Evolutionary conservation across 1,140 invertebrate genomes (phyloP).

Genomic region (Eulimnadia texana): DNA sequence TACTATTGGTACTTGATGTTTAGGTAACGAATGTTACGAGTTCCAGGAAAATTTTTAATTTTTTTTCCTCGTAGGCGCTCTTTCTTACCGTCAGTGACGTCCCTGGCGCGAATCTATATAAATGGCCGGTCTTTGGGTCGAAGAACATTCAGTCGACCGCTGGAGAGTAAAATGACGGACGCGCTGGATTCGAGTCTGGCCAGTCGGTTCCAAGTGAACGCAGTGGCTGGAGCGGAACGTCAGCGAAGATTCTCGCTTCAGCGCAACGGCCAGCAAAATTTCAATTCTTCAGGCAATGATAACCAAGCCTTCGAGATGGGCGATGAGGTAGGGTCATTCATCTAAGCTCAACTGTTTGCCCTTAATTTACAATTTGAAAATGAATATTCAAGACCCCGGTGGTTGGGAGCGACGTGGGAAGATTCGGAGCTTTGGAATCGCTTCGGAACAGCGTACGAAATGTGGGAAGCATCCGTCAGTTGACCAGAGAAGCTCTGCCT

Average conservation of each 20-base stretch:
- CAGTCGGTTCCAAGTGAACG: background rate
- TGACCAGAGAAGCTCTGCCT: slow-evolving; percentile 34
- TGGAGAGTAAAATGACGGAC: background rate
- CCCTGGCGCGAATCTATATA: no score
- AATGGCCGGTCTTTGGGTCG: no score
- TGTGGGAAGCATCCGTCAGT: background rate
- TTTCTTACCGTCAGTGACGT: no score
- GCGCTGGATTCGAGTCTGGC: background rate
- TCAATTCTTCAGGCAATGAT: background rate
- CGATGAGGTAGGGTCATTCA: background rate
- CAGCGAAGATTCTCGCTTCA: background rate
- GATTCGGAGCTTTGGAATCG: background rate
- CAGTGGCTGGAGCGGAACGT: background rate
- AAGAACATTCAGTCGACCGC: no score
- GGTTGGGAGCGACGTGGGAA: background rate
- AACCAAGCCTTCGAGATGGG: slow-evolving; percentile 1
- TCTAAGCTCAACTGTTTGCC: no score
- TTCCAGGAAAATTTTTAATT: no score
- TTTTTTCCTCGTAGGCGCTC: no score
- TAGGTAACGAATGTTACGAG: no score
- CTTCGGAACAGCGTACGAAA: background rate
- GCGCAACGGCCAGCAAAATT: background rate
- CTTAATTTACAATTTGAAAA: no score
- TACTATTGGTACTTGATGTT: no score
- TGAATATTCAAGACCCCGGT: no score